A percentile compares a stretch with the other conserved stretches of the same genome.
phyloP scores from a whole-genome alignment of 2,888 invertebrate species.

The Lasiommata megera region DNA sequence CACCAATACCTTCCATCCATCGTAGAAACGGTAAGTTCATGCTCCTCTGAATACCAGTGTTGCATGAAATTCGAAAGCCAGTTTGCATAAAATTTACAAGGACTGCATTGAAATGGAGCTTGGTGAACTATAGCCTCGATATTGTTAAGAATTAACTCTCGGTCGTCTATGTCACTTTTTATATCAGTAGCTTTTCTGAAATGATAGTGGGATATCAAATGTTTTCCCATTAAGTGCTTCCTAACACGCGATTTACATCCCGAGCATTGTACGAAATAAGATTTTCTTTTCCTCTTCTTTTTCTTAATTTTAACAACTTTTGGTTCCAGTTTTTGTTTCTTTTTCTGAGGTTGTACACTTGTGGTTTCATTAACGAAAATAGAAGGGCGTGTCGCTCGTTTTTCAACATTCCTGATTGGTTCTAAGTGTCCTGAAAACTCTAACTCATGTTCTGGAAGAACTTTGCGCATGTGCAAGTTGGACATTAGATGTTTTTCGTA shows the following conservation, averaged over 20 bases:
- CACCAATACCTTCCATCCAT: conserved; percentile 86
- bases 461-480: conserved; percentile 85
- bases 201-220: conserved; percentile 92
- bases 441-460: conserved; percentile 85
- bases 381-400: conserved; percentile 60
- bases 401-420: conserved; percentile 52
- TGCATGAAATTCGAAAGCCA: conserved; percentile 85
- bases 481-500: conserved; percentile 90
- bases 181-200: conserved; percentile 86
- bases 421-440: conserved; percentile 81
- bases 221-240: conserved; percentile 88
- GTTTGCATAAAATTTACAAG: conserved; percentile 93
- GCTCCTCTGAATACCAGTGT: conserved; percentile 87
- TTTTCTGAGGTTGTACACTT: conserved; percentile 46
- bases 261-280: conserved; percentile 84
- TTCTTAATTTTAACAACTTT: conserved; percentile 49
- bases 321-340: conserved; percentile 39
- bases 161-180: conserved; percentile 73
- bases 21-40: conserved; percentile 72
- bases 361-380: conserved; percentile 55
- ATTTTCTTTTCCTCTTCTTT: conserved; percentile 79
- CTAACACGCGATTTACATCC: conserved; percentile 87
- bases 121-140: conserved; percentile 89
- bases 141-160: conserved; percentile 86
- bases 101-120: conserved; percentile 91